Conservation (phyloP, 2,888 invertebrate genomes). For the Sinohyriopsis cumingii region DNA sequence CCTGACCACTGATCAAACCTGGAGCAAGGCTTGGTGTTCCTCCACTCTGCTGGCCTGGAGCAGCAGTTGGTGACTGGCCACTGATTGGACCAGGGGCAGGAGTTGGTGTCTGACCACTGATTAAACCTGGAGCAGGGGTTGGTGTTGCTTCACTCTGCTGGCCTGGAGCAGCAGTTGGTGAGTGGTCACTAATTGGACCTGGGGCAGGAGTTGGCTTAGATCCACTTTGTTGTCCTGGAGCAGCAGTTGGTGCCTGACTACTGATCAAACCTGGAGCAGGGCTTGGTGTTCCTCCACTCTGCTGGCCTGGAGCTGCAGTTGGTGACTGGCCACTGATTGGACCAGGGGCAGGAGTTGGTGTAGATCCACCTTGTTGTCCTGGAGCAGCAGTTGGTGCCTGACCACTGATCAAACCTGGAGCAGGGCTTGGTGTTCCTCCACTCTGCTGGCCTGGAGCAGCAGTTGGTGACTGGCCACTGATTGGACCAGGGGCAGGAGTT, state of each 20-base stretch:
- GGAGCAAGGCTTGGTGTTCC: too few species aligned
- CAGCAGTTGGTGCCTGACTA: slow-evolving; percentile 25
- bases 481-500: too few species aligned
- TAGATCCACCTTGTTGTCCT: too few species aligned
- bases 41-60: too few species aligned
- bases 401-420: slow-evolving; percentile 5
- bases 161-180: slow-evolving; percentile 7
- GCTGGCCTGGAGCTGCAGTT: slow-evolving; percentile 2
- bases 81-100: slow-evolving; percentile 6
- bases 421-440: too few species aligned
- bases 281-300: slow-evolving; percentile 2
- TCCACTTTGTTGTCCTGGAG: slow-evolving; percentile 10
- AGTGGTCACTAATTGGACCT: slow-evolving; percentile 4
- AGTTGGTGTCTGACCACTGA: slow-evolving; percentile 1
- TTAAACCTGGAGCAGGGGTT: neutral
- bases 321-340: slow-evolving; percentile 2
- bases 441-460: too few species aligned
- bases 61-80: slow-evolving; percentile 12
- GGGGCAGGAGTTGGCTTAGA: slow-evolving; percentile 8
- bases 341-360: neutral
- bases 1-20: neutral
- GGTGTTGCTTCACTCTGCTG: neutral
- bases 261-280: slow-evolving; percentile 7
- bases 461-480: too few species aligned
- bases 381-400: slow-evolving; percentile 13